phyloP scores from a whole-genome alignment of 2,797 vertebrate genomes.

The Potorous gilbertii region DNA sequence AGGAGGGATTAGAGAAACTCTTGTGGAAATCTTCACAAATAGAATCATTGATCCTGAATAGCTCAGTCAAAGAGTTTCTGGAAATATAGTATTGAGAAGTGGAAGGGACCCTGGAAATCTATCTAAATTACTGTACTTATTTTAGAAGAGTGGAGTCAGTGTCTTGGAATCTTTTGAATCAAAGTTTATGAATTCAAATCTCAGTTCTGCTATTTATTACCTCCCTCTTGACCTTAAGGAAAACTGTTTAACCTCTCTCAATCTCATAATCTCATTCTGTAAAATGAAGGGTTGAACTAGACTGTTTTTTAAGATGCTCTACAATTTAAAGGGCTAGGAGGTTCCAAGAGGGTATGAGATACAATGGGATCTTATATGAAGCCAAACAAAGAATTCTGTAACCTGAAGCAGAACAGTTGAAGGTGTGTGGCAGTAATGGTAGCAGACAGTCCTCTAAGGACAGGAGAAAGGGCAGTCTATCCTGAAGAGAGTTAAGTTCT shows the following conservation, averaged over 20 bases:
- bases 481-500: background rate
- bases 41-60: background rate
- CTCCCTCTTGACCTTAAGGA: background rate
- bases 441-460: background rate
- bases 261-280: background rate
- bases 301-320: background rate
- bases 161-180: background rate
- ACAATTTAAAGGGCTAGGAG: background rate
- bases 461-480: background rate
- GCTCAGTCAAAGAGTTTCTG: background rate
- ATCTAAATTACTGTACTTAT: background rate
- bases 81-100: background rate
- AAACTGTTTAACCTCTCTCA: background rate
- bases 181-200: background rate
- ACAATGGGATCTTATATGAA: background rate
- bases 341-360: background rate
- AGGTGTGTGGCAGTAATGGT: background rate
- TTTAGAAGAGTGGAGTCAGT: background rate
- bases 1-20: no score
- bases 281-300: background rate
- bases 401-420: background rate
- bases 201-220: background rate
- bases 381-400: background rate
- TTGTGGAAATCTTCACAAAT: background rate
- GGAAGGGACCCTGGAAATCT: background rate